Conservation (phyloP, 2,888 invertebrate species). For the Atethmia centrago region DNA sequence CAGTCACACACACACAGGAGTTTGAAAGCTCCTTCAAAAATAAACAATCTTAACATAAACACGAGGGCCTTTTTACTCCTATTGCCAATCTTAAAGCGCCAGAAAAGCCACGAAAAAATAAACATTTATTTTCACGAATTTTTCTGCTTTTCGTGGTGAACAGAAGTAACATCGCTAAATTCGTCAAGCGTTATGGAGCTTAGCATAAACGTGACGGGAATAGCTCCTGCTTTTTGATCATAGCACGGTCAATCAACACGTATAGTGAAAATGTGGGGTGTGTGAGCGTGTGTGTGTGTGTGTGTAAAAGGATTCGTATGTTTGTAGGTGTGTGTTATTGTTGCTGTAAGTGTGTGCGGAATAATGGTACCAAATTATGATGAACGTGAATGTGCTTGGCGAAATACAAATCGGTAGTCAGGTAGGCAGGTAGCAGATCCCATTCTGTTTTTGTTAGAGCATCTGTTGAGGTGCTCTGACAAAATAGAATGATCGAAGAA, state of each 20-base stretch:
- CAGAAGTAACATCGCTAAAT: conserved; percentile 62
- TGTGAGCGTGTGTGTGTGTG: conserved; percentile 3
- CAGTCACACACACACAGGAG: conserved; percentile 4
- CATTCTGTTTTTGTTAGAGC: too few species aligned
- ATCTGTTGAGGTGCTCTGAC: background rate
- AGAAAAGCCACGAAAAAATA: conserved; percentile 55
- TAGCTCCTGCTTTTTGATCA: conserved; percentile 60
- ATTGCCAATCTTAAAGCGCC: conserved; percentile 32
- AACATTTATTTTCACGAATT: conserved; percentile 49
- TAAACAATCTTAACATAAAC: conserved; percentile 40
- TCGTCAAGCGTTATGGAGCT: conserved; percentile 66
- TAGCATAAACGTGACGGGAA: conserved; percentile 67
- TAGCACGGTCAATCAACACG: conserved; percentile 69
- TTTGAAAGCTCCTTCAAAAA: conserved; percentile 17
- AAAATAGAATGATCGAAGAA: conserved; percentile 20
- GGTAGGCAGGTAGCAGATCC: background rate
- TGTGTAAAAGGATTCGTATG: background rate
- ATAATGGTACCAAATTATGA: conserved; percentile 30
- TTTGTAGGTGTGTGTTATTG: conserved; percentile 9
- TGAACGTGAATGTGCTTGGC: background rate
- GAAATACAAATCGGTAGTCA: background rate
- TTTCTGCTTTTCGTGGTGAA: conserved; percentile 41
- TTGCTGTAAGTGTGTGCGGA: conserved; percentile 19
- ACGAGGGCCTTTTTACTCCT: conserved; percentile 27
- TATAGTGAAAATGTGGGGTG: conserved; percentile 31